phyloP scores from a whole-genome alignment of 2,797 vertebrate genomes.

The Anabas testudineus region DNA sequence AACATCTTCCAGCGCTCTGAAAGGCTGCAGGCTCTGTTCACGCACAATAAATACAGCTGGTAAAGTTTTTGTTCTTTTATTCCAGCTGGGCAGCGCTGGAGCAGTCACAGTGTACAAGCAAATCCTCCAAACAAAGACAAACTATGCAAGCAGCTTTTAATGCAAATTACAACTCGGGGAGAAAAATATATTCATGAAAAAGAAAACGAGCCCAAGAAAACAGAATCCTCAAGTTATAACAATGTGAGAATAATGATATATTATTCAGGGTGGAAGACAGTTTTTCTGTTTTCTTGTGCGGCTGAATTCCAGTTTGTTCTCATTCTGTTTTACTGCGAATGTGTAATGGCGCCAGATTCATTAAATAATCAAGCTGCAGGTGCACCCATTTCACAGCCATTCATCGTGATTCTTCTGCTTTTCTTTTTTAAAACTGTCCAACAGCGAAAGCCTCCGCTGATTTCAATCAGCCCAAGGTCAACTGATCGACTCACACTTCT shows the following conservation, averaged over 20 bases:
- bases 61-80: conserved; percentile 11
- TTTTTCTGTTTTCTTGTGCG: neutral
- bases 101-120: conserved; percentile 12
- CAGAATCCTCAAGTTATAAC: neutral
- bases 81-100: conserved; percentile 26
- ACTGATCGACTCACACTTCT: conserved; percentile 39
- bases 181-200: conserved; percentile 14
- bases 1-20: neutral
- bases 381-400: neutral
- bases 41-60: conserved; percentile 9
- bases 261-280: conserved; percentile 2
- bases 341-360: neutral
- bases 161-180: neutral
- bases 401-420: neutral
- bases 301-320: conserved; percentile 16
- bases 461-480: conserved; percentile 41
- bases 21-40: conserved; percentile 6
- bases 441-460: conserved; percentile 5
- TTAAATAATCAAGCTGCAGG: conserved; percentile 7
- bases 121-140: conserved; percentile 28
- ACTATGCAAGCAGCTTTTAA: conserved; percentile 8
- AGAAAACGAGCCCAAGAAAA: neutral
- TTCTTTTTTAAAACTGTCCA: conserved; percentile 12
- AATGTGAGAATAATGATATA: conserved; percentile 14
- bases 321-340: conserved; percentile 21